Percentiles rank a stretch among this genome's conserved stretches.
Conservation (phyloP, 2,113 vertebrate genomes). For the Zosterops borbonicus region DNA sequence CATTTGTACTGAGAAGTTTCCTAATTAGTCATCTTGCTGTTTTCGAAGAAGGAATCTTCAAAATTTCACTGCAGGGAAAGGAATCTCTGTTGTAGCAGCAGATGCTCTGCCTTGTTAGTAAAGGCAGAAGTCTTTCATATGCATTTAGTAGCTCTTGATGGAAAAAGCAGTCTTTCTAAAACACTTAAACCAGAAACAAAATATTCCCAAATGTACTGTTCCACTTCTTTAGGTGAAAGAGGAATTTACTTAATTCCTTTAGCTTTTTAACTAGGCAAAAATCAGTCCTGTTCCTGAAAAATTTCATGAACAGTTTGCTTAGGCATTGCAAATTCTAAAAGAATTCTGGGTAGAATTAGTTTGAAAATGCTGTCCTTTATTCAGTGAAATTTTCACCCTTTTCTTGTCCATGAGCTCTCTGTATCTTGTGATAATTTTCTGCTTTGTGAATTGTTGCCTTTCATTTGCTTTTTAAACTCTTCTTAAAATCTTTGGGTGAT, state of each 20-base stretch:
- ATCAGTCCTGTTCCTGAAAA: neutral
- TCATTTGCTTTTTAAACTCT: neutral
- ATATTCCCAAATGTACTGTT: neutral
- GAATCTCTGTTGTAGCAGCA: slow-evolving; percentile 2
- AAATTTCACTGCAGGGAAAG: slow-evolving; percentile 25
- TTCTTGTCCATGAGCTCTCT: neutral
- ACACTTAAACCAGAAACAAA: neutral
- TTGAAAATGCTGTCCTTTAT: neutral
- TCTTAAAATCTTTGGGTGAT: neutral
- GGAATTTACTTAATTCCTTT: neutral
- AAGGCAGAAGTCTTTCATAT: neutral
- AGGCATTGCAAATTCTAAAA: neutral
- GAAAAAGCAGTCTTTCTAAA: slow-evolving; percentile 15
- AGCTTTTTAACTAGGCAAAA: neutral
- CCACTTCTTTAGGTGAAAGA: neutral
- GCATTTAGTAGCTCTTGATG: neutral
- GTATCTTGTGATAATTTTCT: neutral
- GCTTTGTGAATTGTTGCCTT: neutral
- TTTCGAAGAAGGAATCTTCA: slow-evolving; percentile 21
- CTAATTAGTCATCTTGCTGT: slow-evolving; percentile 34
- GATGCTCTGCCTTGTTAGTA: slow-evolving; percentile 10
- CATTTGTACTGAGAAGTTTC: slow-evolving; percentile 1
- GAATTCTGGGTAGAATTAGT: neutral
- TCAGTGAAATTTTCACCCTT: neutral
- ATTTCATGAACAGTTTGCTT: neutral